Evolutionary conservation across 2,888 invertebrate genomes (phyloP).

Genomic region (Parnassius apollo): DNA sequence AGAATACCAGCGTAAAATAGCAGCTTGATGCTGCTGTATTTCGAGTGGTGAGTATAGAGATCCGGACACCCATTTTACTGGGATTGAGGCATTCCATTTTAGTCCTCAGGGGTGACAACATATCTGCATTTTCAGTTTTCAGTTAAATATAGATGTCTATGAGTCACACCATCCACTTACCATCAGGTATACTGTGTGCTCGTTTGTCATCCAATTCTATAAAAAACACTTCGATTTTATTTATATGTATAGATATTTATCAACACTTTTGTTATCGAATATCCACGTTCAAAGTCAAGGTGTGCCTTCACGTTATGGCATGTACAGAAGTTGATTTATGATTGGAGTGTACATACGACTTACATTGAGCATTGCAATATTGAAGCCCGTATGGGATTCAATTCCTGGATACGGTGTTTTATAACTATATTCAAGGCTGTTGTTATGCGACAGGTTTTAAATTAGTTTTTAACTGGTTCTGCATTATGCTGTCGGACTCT

Average conservation of each 20-base stretch:
- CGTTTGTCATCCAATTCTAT: too few species aligned
- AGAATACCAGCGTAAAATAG: too few species aligned
- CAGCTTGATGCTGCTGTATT: too few species aligned
- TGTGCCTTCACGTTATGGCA: constrained; percentile 47
- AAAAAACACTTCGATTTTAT: neutral
- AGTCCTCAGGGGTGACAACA: too few species aligned
- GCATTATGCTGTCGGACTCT: neutral
- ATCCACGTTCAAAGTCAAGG: constrained; percentile 69
- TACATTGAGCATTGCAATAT: constrained; percentile 9
- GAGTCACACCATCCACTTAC: too few species aligned
- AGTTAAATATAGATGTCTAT: too few species aligned
- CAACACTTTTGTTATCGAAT: constrained; percentile 40
- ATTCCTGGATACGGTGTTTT: constrained; percentile 28
- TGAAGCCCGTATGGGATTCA: constrained; percentile 25
- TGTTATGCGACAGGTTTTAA: constrained; percentile 29
- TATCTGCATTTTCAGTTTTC: too few species aligned
- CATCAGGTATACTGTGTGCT: too few species aligned
- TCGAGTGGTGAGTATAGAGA: too few species aligned
- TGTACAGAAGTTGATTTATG: constrained; percentile 53
- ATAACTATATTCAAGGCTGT: constrained; percentile 29
- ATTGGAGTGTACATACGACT: constrained; percentile 30
- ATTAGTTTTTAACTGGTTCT: constrained; percentile 30
- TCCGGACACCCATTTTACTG: too few species aligned
- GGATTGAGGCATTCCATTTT: too few species aligned
- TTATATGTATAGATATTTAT: neutral